Percentiles rank a stretch among this genome's conserved stretches.
Conservation (phyloP, 2,113 vertebrate species). For the Amazona vittata region DNA sequence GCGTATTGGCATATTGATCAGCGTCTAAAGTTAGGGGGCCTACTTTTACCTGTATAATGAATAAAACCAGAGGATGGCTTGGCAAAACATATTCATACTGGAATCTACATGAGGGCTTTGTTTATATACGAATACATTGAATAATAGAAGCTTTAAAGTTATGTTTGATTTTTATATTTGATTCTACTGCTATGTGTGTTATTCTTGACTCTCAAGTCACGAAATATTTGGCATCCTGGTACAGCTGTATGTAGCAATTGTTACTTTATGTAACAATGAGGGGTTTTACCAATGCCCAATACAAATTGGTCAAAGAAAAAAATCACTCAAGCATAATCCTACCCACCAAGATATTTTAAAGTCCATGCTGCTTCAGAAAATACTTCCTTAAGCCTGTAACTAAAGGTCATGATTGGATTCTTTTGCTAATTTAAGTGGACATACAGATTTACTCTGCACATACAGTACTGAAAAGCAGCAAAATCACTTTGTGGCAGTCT, state of each 20-base stretch:
- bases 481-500: background rate
- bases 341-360: background rate
- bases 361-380: background rate
- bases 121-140: background rate
- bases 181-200: background rate
- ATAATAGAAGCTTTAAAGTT: background rate
- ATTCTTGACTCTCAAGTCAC: background rate
- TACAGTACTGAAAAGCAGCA: background rate
- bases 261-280: background rate
- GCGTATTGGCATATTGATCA: background rate
- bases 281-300: background rate
- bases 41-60: background rate
- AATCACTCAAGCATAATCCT: background rate
- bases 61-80: background rate
- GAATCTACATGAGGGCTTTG: background rate
- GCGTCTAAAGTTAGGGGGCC: background rate
- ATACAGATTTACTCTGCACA: background rate
- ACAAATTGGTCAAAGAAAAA: background rate
- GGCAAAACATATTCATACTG: background rate
- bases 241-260: background rate
- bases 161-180: background rate
- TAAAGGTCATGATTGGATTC: background rate
- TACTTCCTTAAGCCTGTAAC: background rate
- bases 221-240: background rate
- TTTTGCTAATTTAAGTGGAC: background rate